A percentile compares a stretch with the other conserved stretches of the same genome.
These are phyloP conservation scores for Asobara japonica DNA, from an alignment of 1,140 invertebrate genomes.

Conservation along the genomic window DNA sequence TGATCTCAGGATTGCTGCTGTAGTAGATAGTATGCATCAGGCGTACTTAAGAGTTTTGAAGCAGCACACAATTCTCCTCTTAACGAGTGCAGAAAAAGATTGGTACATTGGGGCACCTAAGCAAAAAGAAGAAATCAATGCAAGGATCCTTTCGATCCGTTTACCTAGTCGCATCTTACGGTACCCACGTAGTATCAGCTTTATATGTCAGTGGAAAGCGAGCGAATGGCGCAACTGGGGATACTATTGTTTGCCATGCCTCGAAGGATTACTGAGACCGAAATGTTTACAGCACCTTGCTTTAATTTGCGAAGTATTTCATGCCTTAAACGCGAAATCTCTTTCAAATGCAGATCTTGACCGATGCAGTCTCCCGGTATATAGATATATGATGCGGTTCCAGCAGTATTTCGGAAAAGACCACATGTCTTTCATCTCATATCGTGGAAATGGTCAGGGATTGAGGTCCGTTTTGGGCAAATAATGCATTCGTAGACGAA, in stretches of 20 bases:
- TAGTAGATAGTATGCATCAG: slow-evolving; percentile 22
- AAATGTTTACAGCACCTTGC: slow-evolving; percentile 34
- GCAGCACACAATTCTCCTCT: background rate
- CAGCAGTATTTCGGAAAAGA: slow-evolving; percentile 26
- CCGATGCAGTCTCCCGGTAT: slow-evolving; percentile 10
- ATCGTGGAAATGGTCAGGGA: slow-evolving; percentile 20
- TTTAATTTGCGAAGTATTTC: slow-evolving; percentile 22
- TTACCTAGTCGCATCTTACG: slow-evolving; percentile 17
- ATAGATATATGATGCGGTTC: slow-evolving; percentile 23
- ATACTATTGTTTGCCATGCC: slow-evolving; percentile 25
- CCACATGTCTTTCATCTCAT: slow-evolving; percentile 36
- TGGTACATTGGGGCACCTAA: slow-evolving; percentile 17
- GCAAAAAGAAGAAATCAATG: background rate
- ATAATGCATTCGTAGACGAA: slow-evolving; percentile 34
- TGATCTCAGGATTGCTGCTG: background rate
- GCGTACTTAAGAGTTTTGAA: slow-evolving; percentile 7
- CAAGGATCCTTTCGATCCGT: slow-evolving; percentile 19
- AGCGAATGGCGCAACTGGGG: slow-evolving; percentile 38
- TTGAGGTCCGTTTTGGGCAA: slow-evolving; percentile 34
- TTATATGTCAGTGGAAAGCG: slow-evolving; percentile 29
- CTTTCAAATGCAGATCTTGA: slow-evolving; percentile 26
- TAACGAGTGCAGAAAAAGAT: background rate
- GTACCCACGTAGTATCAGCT: background rate
- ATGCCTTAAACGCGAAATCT: slow-evolving; percentile 30
- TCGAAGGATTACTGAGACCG: slow-evolving; percentile 14